These are phyloP conservation scores for Lophotis ruficrista DNA, from an alignment of 2,113 vertebrate genomes.

Conservation along the genomic window DNA sequence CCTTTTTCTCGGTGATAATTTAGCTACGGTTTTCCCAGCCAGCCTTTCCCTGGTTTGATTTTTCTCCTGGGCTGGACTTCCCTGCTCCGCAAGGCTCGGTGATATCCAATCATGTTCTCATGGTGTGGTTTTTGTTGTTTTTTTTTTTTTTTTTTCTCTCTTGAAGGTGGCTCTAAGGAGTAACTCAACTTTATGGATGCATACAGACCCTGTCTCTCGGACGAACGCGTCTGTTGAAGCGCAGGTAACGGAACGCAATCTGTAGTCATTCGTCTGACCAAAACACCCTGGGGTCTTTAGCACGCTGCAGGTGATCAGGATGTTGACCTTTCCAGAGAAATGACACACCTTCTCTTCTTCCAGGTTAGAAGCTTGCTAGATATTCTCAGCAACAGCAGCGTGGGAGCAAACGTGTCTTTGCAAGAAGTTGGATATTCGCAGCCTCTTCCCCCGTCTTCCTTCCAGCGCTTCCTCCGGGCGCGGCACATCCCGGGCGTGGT, in stretches of 20 bases:
- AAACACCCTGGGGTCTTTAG: not conserved
- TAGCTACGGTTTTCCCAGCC: not conserved
- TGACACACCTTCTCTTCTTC: not conserved
- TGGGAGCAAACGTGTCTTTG: conserved; percentile 44
- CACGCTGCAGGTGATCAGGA: not conserved
- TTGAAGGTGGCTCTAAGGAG: conserved; percentile 82
- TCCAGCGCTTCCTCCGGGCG: conserved; percentile 89
- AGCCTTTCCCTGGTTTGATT: not conserved
- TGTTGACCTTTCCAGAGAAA: not conserved
- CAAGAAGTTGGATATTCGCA: conserved; percentile 65
- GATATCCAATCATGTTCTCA: rapidly evolving
- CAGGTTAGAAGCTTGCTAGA: conserved; percentile 78
- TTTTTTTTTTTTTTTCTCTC: not conserved
- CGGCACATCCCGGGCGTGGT: conserved; percentile 85
- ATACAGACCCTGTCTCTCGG: conserved; percentile 89
- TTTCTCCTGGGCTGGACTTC: not conserved
- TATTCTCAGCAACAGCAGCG: conserved; percentile 42
- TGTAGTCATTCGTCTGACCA: not conserved
- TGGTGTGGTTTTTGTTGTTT: rapidly evolving
- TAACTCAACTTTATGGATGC: conserved; percentile 82
- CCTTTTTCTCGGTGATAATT: not conserved
- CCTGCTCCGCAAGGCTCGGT: not conserved
- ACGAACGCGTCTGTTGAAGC: conserved; percentile 71
- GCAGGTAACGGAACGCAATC: conserved; percentile 72
- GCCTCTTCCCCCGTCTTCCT: conserved; percentile 89